Conservation (phyloP, 1,140 invertebrate species). For the Microplitis mediator region DNA sequence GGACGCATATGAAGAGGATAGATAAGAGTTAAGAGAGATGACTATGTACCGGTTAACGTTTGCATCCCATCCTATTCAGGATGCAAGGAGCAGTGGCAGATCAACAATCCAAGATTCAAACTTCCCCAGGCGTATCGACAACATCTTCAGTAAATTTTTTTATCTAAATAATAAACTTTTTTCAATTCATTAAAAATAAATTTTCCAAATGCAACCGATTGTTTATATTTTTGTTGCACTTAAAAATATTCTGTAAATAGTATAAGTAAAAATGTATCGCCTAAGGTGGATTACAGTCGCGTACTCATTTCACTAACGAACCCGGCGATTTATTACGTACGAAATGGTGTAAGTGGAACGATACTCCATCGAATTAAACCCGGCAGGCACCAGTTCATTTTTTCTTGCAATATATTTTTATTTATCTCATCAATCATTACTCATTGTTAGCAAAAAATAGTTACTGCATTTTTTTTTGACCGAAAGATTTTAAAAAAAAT, state of each 20-base stretch:
- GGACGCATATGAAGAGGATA: not conserved
- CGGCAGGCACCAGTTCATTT: conserved; percentile 38
- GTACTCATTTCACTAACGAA: conserved; percentile 48
- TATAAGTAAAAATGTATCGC: conserved; percentile 31
- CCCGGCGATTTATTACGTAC: conserved; percentile 41
- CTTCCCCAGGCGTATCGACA: conserved; percentile 4
- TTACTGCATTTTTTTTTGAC: no score
- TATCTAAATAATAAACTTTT: not conserved
- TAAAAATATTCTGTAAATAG: not conserved
- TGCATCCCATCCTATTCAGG: not conserved
- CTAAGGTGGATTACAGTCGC: conserved; percentile 20
- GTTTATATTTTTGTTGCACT: not conserved
- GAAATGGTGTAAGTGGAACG: conserved; percentile 34
- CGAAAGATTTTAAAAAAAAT: no score
- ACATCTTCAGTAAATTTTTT: not conserved
- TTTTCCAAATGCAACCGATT: not conserved
- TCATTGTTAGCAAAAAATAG: not conserved
- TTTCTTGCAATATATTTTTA: conserved; percentile 25
- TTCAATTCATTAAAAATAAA: not conserved
- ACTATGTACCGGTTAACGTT: not conserved
- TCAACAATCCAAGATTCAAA: conserved; percentile 18
- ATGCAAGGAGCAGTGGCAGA: conserved; percentile 11
- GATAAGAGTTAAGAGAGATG: not conserved
- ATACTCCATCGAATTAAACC: conserved; percentile 37
- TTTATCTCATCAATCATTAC: not conserved